Evolutionary conservation across 2,113 vertebrate genomes (phyloP).

Genomic region (Suricata suricatta): DNA sequence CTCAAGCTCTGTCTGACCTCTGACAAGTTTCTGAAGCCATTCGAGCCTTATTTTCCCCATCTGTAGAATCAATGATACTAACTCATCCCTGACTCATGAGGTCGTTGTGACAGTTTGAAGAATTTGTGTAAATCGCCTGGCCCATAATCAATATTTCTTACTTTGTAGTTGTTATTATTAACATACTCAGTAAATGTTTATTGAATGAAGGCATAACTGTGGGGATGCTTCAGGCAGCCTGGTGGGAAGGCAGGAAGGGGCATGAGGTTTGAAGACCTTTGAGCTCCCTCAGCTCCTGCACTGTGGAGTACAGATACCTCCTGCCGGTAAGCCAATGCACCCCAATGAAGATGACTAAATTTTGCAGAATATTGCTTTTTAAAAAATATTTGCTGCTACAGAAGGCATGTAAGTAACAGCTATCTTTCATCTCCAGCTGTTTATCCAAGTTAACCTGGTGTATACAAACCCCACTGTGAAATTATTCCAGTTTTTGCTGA

Average conservation of each 20-base stretch:
- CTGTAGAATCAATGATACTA: not conserved
- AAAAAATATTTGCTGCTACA: not conserved
- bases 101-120: not conserved
- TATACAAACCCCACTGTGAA: slow-evolving; percentile 15
- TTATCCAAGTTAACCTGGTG: slow-evolving; percentile 39
- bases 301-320: not conserved
- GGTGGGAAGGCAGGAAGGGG: not conserved
- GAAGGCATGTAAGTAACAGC: not conserved
- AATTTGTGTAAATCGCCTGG: not conserved
- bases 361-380: slow-evolving; percentile 5
- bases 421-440: slow-evolving; percentile 51
- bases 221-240: not conserved
- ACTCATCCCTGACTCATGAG: not conserved
- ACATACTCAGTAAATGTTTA: not conserved
- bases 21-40: not conserved
- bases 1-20: not conserved
- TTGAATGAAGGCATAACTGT: not conserved
- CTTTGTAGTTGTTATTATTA: not conserved
- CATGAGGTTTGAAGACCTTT: not conserved
- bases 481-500: slow-evolving; percentile 55
- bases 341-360: not conserved
- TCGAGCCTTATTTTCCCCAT: not conserved
- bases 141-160: not conserved
- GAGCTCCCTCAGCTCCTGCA: not conserved
- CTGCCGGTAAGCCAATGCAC: not conserved